phyloP scores from a whole-genome alignment of 1,140 invertebrate species.

The Drosophila elegans region DNA sequence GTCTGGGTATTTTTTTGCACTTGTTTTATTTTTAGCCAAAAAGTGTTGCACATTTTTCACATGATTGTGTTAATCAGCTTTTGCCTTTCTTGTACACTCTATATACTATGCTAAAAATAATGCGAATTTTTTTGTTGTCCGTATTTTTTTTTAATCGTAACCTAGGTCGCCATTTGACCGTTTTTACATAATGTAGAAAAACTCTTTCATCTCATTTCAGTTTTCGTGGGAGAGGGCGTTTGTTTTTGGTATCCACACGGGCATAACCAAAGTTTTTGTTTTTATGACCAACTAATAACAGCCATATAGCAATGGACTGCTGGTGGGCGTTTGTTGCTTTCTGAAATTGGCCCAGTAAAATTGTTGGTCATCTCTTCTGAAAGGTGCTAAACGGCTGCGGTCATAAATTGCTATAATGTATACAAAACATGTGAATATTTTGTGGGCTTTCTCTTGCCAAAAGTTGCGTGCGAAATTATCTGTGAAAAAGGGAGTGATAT shows the following conservation, averaged over 20 bases:
- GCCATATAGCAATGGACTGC: conserved; percentile 5
- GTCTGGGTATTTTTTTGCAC: conserved; percentile 33
- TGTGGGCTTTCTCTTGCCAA: conserved; percentile 66
- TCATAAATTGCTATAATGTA: conserved; percentile 59
- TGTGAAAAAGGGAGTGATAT: conserved; percentile 24
- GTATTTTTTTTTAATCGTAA: conserved; percentile 13
- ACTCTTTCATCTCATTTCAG: neutral
- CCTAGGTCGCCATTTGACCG: conserved; percentile 49
- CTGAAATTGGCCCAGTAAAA: conserved; percentile 26
- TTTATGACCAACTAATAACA: conserved; percentile 40
- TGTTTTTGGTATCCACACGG: conserved; percentile 26
- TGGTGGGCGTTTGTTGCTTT: conserved; percentile 34
- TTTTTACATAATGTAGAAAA: conserved; percentile 54
- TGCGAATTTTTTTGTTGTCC: conserved; percentile 52
- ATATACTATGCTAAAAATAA: conserved; percentile 33
- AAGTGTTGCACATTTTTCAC: conserved; percentile 70
- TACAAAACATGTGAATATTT: conserved; percentile 54
- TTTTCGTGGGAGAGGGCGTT: conserved; percentile 16
- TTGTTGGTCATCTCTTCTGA: conserved; percentile 31
- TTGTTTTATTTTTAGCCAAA: conserved; percentile 63
- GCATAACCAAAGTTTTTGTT: conserved; percentile 27
- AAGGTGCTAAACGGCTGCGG: conserved; percentile 69
- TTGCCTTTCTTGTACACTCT: conserved; percentile 31
- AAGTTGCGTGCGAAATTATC: conserved; percentile 64
- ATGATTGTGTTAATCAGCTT: conserved; percentile 75